phyloP scores from a whole-genome alignment of 2,888 invertebrate species.

The Drosophila fungiperda region DNA sequence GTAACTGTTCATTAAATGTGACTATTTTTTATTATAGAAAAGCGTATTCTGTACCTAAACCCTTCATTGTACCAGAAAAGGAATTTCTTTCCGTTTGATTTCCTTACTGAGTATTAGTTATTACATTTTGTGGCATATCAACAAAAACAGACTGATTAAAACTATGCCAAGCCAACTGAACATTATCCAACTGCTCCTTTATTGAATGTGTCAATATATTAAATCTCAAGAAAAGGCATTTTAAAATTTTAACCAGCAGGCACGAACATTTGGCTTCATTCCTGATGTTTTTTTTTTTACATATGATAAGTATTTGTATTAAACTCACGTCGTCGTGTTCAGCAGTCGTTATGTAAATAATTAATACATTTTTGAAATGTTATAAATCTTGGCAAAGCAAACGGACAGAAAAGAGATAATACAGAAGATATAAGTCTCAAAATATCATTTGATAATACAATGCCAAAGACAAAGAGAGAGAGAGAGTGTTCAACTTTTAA shows the following conservation, averaged over 20 bases:
- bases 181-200: background rate
- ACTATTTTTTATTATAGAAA: background rate
- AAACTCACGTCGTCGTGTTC: constrained; percentile 65
- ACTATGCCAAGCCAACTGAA: background rate
- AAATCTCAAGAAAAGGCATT: constrained; percentile 11
- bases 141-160: background rate
- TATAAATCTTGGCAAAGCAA: constrained; percentile 1
- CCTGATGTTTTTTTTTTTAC: constrained; percentile 7
- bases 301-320: constrained; percentile 27
- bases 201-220: background rate
- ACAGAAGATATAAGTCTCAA: constrained; percentile 6
- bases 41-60: too few relatives aligned
- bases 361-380: constrained; percentile 7
- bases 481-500: background rate
- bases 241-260: background rate
- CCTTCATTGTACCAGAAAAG: background rate
- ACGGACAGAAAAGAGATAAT: constrained; percentile 5
- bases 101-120: background rate
- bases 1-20: background rate
- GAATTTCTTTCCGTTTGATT: background rate
- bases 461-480: background rate
- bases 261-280: constrained; percentile 36
- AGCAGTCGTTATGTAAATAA: constrained; percentile 3
- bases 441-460: background rate
- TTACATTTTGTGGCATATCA: background rate